These are phyloP conservation scores for Pantherophis vulpinus DNA, from an alignment of 2,797 vertebrate genomes.

Conservation along the genomic window DNA sequence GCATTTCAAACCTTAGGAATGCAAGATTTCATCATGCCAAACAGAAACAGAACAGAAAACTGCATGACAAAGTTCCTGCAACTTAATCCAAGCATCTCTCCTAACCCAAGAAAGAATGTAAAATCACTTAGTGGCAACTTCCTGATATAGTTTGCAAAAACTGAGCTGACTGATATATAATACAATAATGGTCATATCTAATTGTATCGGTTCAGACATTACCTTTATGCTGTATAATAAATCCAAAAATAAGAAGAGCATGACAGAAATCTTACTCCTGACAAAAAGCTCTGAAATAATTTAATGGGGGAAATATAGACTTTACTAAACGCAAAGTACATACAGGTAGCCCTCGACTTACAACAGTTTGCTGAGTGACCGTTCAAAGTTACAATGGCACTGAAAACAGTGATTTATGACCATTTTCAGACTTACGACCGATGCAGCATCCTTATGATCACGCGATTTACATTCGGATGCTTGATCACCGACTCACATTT, in stretches of 20 bases:
- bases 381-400: no score
- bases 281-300: no score
- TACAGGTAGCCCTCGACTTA: no score
- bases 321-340: no score
- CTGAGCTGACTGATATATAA: not conserved
- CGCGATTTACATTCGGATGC: no score
- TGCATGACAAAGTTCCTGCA: not conserved
- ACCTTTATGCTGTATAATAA: not conserved
- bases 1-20: not conserved
- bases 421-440: no score
- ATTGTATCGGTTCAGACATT: not conserved
- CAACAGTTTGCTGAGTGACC: no score
- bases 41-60: not conserved
- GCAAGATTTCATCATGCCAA: not conserved
- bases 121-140: not conserved
- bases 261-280: no score
- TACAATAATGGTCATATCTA: not conserved
- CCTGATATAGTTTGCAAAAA: not conserved
- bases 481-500: no score
- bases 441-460: no score
- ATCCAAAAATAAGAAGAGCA: not conserved
- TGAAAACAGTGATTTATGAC: no score
- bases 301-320: no score
- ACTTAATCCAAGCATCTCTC: not conserved
- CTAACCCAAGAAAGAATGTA: not conserved